phyloP scores from a whole-genome alignment of 2,888 invertebrate genomes.

The Cerceris ruficornis region DNA sequence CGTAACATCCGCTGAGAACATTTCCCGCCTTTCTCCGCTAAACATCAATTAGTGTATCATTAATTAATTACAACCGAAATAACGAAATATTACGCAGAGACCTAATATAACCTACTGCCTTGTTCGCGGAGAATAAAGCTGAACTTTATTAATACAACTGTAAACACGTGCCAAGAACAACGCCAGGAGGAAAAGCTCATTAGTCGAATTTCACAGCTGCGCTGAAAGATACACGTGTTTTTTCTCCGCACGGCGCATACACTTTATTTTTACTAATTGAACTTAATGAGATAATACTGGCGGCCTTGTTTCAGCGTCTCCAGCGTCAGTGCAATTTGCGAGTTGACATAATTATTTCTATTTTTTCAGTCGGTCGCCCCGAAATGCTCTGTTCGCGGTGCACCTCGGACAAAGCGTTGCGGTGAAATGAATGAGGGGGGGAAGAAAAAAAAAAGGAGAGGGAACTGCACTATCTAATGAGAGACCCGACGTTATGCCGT shows the following conservation, averaged over 20 bases:
- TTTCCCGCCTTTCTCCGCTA: too few relatives aligned
- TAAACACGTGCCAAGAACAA: neutral
- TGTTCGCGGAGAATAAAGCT: too few relatives aligned
- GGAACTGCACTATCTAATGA: slow-evolving; percentile 51
- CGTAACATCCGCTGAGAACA: too few relatives aligned
- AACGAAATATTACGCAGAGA: too few relatives aligned
- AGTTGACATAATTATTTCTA: slow-evolving; percentile 6
- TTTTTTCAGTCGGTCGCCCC: neutral
- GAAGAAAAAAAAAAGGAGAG: slow-evolving; percentile 20
- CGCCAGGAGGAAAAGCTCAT: neutral
- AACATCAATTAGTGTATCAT: too few relatives aligned
- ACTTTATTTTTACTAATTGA: slow-evolving; percentile 17
- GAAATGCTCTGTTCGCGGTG: slow-evolving; percentile 3
- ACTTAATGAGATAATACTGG: slow-evolving; percentile 27
- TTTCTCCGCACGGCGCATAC: neutral
- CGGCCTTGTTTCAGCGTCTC: neutral
- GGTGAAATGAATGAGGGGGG: neutral
- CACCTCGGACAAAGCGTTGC: slow-evolving; percentile 21
- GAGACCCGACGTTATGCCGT: slow-evolving; percentile 58
- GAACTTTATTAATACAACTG: too few relatives aligned
- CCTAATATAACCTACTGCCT: too few relatives aligned
- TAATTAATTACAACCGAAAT: too few relatives aligned
- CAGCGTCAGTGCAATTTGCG: slow-evolving; percentile 16
- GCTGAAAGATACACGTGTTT: neutral
- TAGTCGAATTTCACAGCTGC: neutral